A percentile compares a stretch with the other conserved stretches of the same genome.
Evolutionary conservation across 2,797 vertebrate species (phyloP).

Genomic region (Malurus splendens): DNA sequence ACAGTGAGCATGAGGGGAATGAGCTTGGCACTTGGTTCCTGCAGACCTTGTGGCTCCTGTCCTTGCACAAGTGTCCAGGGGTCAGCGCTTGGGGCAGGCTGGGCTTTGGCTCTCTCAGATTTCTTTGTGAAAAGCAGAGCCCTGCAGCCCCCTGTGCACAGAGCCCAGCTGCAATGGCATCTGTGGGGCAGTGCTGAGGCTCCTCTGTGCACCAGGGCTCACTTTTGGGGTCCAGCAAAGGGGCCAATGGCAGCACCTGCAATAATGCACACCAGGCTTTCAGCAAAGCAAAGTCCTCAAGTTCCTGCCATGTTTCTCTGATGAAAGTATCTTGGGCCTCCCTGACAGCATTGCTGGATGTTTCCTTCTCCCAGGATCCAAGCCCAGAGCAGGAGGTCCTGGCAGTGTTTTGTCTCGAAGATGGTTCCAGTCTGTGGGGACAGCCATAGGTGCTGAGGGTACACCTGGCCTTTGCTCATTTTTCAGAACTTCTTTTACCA

Average conservation of each 20-base stretch:
- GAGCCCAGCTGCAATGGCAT: accelerated
- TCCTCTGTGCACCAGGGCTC: background rate
- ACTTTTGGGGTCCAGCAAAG: background rate
- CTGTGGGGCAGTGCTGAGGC: accelerated
- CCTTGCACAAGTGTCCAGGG: background rate
- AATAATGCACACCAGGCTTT: background rate
- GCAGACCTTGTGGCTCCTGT: accelerated
- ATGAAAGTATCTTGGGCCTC: background rate
- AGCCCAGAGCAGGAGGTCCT: background rate
- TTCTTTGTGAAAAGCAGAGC: background rate
- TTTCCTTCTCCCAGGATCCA: background rate
- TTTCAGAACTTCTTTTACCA: background rate
- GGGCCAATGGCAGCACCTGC: background rate
- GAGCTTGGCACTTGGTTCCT: accelerated
- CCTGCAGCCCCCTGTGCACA: background rate
- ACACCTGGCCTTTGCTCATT: accelerated
- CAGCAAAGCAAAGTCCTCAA: background rate
- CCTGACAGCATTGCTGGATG: background rate
- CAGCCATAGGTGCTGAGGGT: background rate
- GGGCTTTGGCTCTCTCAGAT: background rate
- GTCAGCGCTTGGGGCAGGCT: background rate
- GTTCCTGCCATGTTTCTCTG: background rate
- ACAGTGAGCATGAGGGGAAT: background rate
- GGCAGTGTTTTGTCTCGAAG: background rate
- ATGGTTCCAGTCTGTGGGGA: background rate